Percentiles rank a stretch among this genome's conserved stretches.
phyloP scores from a whole-genome alignment of 1,140 invertebrate species.

The Zaprionus africanus region DNA sequence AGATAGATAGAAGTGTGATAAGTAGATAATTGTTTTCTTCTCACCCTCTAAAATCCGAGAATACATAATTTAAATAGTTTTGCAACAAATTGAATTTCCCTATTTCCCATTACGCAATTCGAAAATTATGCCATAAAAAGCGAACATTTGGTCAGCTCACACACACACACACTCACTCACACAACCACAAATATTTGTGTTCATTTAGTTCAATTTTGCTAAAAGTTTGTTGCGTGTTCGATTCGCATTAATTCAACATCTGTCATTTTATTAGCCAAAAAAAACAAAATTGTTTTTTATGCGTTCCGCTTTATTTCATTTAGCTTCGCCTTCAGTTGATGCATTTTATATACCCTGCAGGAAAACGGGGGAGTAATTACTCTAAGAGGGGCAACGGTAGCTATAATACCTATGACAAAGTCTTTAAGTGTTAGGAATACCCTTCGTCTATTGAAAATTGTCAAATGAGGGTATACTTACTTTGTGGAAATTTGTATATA shows the following conservation, averaged over 20 bases:
- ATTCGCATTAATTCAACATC: conserved; percentile 67
- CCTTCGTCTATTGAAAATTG: too few species aligned
- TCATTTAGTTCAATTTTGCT: conserved; percentile 61
- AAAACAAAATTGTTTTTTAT: conserved; percentile 77
- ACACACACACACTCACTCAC: conserved; percentile 2
- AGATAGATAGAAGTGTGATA: neutral
- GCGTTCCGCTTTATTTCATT: conserved; percentile 48
- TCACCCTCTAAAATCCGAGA: neutral
- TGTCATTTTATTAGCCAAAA: conserved; percentile 65
- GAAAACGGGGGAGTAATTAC: neutral
- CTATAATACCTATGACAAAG: neutral
- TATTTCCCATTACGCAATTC: conserved; percentile 16
- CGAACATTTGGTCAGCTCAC: conserved; percentile 18
- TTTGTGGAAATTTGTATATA: too few species aligned
- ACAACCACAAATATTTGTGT: conserved; percentile 15
- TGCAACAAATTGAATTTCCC: conserved; percentile 6
- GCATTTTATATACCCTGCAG: neutral
- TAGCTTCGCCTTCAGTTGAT: conserved; percentile 5
- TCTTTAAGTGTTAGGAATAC: too few species aligned
- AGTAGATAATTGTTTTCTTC: neutral
- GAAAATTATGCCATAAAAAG: conserved; percentile 12
- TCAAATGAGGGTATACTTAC: too few species aligned
- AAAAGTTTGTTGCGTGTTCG: conserved; percentile 74
- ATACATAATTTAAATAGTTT: neutral
- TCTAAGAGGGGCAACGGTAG: neutral